Evolutionary conservation across 2,888 invertebrate species (phyloP), one percentile per base, ranked within the genome.

Genomic region (Parasteatoda lunata): DNA sequence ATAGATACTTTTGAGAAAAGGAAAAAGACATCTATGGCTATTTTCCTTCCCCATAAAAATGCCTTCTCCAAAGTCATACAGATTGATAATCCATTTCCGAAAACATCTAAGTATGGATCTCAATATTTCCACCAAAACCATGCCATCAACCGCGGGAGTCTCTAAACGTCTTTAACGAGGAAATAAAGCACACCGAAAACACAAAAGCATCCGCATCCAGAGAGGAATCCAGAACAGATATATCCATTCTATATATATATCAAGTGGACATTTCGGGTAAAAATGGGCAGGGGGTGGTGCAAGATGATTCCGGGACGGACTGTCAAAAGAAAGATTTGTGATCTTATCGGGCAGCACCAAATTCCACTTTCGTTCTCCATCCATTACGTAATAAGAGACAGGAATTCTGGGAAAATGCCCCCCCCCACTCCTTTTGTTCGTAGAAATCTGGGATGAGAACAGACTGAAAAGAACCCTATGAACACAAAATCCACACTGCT

Each of bases 241-340:
- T 73, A 78, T 77, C 48, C 78, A 15, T 78, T 45, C 30, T 70
- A 77, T 73, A 77, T 65, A 69, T 45, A 82, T 59, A 66, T 71
- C 77, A 77, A 83, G 77, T 78, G 72, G 84, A 84, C 78, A 71
- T 73, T 84, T 84, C 68, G 78, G 77, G n/a, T n/a, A 70, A 70
- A 78, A 84, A 77, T 30, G 48, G 49, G 52, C n/a, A 48, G 77
- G 9, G 77, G 77, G 78, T 45, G 70, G 65, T n/a, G 47, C 65
- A 66, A 75, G 81, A 82, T 76, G 83, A 83, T 83, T 83, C 77
- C 71, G 83, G 59, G 83, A 83, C 68, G 78, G 73, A 78, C 85
- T 85, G 85, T 85, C 85, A 85, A 79, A 80, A 76, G 80, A 75
- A 75, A 85, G 79, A 80, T 85, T 76, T 85, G 85, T 80, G 79